Base-by-base conservation (phyloP, 35 echinoderm and acorn worm genomes). In the Holothuria glaberrima region DNA sequence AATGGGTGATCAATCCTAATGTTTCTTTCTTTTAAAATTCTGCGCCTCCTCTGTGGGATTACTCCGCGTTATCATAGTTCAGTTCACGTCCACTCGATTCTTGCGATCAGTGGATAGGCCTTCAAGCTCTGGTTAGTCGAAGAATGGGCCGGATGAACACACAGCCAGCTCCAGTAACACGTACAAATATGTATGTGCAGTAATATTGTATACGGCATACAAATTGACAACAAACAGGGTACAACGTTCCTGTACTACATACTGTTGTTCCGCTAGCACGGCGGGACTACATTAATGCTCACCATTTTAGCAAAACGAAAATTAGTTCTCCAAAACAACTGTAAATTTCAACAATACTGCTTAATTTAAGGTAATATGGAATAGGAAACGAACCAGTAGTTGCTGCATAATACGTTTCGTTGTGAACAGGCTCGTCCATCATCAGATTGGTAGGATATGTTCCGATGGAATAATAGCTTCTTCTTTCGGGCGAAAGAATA, bases 321-420 rank as follows among this genome's bases (percentile, higher is more conserved):
- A 78, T 78, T 78, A 78, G 74, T 78, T 78, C 74, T 78, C 44
- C 6, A n/a, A 78, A 52, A n/a, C 50, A 17, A 54, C 50, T 54
- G 1, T 54, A 5, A 4, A 41, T 41, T 41, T 41, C 36, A 4
- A 41, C 36, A 41, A 41, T 4, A 41, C 2, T 2, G 7, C 36
- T 41, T 41, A 4, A 41, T 41, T 41, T 41, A 41, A 7, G 36
- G 36, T 41, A 54, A 54, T 54, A 54, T 54, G 50, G 13, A 14
- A 36, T 45, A 78, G 38, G 24, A 78, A 78, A 78, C 74, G 29
- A 78, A 78, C 74, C 74, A 48, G 74, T 78, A 22, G 74, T 78
- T 78, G 74, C 74, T 78, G 74, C 74, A 29, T 78, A 78, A 28
- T 78, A 78, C n/a, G 74, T 78, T 78, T 78, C 74, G 74, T 78